These are phyloP conservation scores for Craseonycteris thonglongyai DNA, from an alignment of 2,113 vertebrate genomes.

Conservation along the genomic window DNA sequence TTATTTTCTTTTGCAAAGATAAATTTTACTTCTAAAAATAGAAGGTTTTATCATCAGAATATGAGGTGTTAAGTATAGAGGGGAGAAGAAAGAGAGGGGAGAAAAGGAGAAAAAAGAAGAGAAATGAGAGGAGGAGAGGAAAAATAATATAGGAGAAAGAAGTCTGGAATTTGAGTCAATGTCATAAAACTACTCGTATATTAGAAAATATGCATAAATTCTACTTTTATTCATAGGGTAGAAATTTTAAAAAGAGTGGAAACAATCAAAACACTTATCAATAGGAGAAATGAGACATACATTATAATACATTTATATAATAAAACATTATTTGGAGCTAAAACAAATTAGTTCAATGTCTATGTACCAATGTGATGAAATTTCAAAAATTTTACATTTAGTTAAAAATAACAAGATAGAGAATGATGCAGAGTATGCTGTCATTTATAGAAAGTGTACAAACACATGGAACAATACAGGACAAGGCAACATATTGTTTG, in stretches of 20 bases:
- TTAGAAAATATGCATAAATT: not conserved
- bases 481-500: not conserved
- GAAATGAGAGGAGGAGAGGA: accelerated
- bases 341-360: not conserved
- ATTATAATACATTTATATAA: not conserved
- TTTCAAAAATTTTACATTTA: not conserved
- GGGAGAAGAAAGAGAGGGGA: too few relatives aligned
- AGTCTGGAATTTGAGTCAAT: not conserved
- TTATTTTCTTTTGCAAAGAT: not conserved
- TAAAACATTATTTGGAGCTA: not conserved
- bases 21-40: not conserved
- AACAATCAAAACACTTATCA: not conserved
- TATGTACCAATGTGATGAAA: not conserved
- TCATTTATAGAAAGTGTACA: not conserved
- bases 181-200: not conserved
- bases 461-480: not conserved
- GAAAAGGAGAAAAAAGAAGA: too few relatives aligned
- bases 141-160: not conserved
- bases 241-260: not conserved
- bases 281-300: not conserved
- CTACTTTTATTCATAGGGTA: not conserved
- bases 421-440: not conserved
- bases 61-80: too few relatives aligned
- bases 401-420: not conserved
- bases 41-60: not conserved